Base-by-base conservation (phyloP, 1,140 invertebrate genomes). In the Aethina tumida region DNA sequence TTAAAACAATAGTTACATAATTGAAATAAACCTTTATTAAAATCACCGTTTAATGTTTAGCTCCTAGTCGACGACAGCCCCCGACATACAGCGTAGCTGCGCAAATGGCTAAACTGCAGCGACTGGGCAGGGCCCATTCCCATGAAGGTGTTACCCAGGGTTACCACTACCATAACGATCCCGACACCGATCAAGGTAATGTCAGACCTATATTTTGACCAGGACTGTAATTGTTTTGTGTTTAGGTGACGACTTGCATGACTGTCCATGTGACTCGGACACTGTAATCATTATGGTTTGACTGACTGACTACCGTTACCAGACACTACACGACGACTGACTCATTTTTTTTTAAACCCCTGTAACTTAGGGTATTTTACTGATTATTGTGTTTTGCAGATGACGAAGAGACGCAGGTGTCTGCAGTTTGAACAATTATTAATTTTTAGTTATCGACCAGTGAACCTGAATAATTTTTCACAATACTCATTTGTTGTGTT, bases 141-240 rank as follows among this genome's bases (percentile, higher is more conserved):
- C 82, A 87, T 58, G 84, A 89, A 61, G 83, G 84, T 44, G 81
- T 84, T 43, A 82, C 82, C 27, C 71, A 78, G 59, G 77, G 75
- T 50, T 81, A 79, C 63, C 81, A 81, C 55, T 81, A 78, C 59
- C 67, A 71, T 45, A 74, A 72, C 15, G 75, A 79, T 53, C 77
- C 76, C 45, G 78, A 81, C 53, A 79, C 77, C 45, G 77, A 79
- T 59, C 68, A 62, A 39, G 63, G 63, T 63, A 68, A 69, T 55
- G 22, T 8, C 22, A 24, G 22, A 24, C 22, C 8, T 24, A 24
- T 12, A 12, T 8, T 24, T 24, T 24, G 7, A 24, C 22, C 22
- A 24, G 12, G 22, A 24, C 22, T 24, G 12, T 8, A 18, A 35
- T 29, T 49, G 39, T 55, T 35, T 38, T 42, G 35, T 39, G 16